Evolutionary conservation across 1,140 invertebrate species (phyloP).

Genomic region (Antheraea mylitta): DNA sequence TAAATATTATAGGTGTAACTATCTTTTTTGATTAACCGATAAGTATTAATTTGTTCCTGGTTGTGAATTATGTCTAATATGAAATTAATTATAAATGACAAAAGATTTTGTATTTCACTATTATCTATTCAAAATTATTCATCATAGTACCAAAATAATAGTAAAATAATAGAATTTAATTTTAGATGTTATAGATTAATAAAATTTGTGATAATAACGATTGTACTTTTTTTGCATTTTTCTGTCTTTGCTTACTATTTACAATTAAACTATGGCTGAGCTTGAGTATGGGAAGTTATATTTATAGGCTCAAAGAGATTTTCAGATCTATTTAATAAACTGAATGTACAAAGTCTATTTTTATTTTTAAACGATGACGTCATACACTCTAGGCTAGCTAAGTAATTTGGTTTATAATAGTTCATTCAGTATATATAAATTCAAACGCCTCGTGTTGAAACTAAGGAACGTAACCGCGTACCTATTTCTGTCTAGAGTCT

Average conservation of each 20-base stretch:
- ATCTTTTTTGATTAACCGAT: too few species aligned
- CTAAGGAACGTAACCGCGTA: neutral
- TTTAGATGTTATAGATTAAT: too few species aligned
- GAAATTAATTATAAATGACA: too few species aligned
- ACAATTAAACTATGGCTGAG: neutral
- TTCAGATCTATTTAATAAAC: neutral
- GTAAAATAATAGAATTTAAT: too few species aligned
- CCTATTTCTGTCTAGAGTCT: neutral
- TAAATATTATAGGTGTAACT: too few species aligned
- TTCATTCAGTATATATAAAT: neutral
- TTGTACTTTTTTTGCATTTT: too few species aligned
- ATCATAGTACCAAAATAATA: too few species aligned
- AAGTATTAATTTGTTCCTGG: too few species aligned
- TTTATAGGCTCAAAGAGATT: neutral
- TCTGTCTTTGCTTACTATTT: neutral
- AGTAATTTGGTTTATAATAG: neutral
- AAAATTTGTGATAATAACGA: too few species aligned
- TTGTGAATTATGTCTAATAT: too few species aligned
- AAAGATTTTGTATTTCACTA: too few species aligned
- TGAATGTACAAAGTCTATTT: neutral
- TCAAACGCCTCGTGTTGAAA: neutral
- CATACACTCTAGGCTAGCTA: neutral
- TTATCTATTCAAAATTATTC: too few species aligned
- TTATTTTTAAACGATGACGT: neutral
- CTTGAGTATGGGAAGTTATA: neutral